Conservation (phyloP, 2,888 invertebrate species). For the Limnephilus rhombicus region DNA sequence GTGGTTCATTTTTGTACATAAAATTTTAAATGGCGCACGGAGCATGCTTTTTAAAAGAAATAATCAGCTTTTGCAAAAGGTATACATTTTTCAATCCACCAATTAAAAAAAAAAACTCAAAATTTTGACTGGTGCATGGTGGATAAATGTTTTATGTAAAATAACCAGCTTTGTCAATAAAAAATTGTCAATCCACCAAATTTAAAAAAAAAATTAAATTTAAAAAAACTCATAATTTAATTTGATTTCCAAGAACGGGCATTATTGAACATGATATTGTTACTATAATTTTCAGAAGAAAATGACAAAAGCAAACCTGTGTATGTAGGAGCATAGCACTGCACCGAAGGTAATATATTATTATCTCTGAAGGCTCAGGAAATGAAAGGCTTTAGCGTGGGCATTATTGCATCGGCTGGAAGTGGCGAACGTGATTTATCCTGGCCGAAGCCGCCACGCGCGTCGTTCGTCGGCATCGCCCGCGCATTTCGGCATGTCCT, state of each 20-base stretch:
- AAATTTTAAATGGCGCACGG: too few species aligned
- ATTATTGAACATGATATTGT: neutral
- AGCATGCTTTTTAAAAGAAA: too few species aligned
- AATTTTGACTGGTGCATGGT: too few species aligned
- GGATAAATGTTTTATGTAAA: too few species aligned
- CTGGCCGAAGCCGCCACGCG: neutral
- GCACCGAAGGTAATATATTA: neutral
- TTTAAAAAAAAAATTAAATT: too few species aligned
- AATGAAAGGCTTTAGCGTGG: neutral
- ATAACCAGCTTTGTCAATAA: too few species aligned
- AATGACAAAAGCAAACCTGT: neutral
- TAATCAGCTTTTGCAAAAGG: too few species aligned
- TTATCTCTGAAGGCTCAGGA: neutral
- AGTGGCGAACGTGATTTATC: constrained; percentile 30
- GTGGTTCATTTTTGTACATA: too few species aligned
- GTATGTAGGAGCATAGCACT: neutral
- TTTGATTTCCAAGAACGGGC: neutral
- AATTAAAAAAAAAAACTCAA: too few species aligned
- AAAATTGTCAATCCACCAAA: too few species aligned
- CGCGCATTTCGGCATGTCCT: neutral
- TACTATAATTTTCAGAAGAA: neutral
- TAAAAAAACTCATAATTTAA: neutral
- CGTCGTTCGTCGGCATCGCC: constrained; percentile 13
- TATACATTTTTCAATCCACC: too few species aligned
- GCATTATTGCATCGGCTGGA: neutral